Evolutionary conservation across 2,797 vertebrate species (phyloP), one percentile per base, ranked within the genome.

Genomic region (Mormyrus hasselquistii): DNA sequence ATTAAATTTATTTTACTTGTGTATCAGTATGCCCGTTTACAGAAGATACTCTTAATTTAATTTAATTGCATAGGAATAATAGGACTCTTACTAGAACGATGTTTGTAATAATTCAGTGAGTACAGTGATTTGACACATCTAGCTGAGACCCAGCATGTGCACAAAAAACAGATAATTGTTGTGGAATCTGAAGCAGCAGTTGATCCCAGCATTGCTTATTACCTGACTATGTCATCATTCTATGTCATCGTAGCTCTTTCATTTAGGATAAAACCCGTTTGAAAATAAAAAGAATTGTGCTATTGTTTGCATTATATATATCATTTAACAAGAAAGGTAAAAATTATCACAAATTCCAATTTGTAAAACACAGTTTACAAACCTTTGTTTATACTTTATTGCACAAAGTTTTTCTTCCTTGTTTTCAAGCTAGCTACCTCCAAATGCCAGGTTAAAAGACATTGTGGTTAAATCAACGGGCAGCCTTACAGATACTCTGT

Each of bases 351-450:
- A 88, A 87, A 50, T 29, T 3, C 9, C 4, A 2, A 65, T 16
- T 59, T 57, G n/a, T 65, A 47, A 87, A 65, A 47, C 44, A 38
- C 22, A 5, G 9, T 53, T 82, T 82, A 41, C 50, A 57, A 59
- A 83, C 19, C 1, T 29, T 65, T 47, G 38, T 47, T 84, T 12
- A 49, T 5, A 62, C n/a, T 59, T 55, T 53, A 4, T 14, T 76
- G 57, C 19, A 57, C 9, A 83, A 53, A 52, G 76, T n/a, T 62
- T 34, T 29, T 62, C 82, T 44, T 65, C 57, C 34, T 16, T 38
- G 76, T 49, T 89, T 50, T 57, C 34, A 89, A 47, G 73, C 14
- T 19, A 89, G 29, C 7, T n/a, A 85, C 44, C 47, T 89, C 88
- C 12, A 22, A 16, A 38, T 50, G 41, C 55, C 41, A 52, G 25